phyloP scores from a whole-genome alignment of 2,888 invertebrate species.

The Dione vanillae region DNA sequence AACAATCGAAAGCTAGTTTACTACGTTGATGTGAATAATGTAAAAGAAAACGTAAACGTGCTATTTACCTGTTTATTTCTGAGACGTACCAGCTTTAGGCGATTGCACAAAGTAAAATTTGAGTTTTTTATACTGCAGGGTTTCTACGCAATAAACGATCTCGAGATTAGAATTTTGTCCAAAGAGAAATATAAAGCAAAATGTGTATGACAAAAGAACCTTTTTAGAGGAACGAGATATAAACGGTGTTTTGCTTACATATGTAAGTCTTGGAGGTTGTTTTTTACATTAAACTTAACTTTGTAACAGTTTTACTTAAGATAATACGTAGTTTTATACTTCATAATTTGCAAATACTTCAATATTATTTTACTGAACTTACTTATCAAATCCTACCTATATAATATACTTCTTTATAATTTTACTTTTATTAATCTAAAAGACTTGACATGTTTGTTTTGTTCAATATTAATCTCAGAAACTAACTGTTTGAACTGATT shows the following conservation, averaged over 20 bases:
- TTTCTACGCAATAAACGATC: constrained; percentile 1
- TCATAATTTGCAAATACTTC: too few species aligned
- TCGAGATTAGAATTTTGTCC: constrained; percentile 13
- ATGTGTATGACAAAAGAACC: constrained; percentile 5
- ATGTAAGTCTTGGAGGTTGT: background rate
- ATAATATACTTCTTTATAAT: too few species aligned
- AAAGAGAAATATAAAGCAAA: background rate
- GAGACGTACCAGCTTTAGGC: background rate
- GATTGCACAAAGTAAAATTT: constrained; percentile 3
- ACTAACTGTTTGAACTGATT: too few species aligned
- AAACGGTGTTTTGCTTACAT: background rate
- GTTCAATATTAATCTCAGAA: too few species aligned
- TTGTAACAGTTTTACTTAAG: background rate
- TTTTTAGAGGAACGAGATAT: constrained; percentile 18
- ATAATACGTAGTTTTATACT: too few species aligned
- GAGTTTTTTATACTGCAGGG: background rate
- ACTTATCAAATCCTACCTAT: too few species aligned
- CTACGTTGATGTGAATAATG: too few species aligned
- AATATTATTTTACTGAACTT: too few species aligned
- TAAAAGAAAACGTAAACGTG: background rate
- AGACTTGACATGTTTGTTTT: too few species aligned
- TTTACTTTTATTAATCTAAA: too few species aligned
- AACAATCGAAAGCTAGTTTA: background rate
- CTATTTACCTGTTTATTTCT: background rate
- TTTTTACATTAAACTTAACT: constrained; percentile 5